phyloP scores from a whole-genome alignment of 2,888 invertebrate genomes.

The Rhorus exstirpatorius region DNA sequence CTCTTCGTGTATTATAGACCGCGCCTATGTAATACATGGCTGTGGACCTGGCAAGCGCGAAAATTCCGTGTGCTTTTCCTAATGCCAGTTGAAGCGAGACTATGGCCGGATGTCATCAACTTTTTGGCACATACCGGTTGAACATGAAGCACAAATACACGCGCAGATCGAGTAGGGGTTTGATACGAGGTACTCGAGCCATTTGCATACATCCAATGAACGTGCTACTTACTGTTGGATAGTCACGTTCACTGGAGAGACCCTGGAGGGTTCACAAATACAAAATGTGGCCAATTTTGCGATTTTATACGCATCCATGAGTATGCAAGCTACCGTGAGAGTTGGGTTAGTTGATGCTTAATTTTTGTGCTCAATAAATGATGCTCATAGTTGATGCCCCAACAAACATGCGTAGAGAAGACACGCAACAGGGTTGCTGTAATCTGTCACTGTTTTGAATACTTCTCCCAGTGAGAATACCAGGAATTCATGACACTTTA shows the following conservation, averaged over 20 bases:
- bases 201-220: too few species aligned
- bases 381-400: too few species aligned
- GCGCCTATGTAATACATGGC: not conserved
- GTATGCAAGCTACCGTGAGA: not conserved
- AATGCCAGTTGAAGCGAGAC: not conserved
- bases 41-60: not conserved
- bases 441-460: not conserved
- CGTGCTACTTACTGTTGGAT: too few species aligned
- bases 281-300: too few species aligned
- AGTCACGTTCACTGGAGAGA: too few species aligned
- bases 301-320: not conserved
- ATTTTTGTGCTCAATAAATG: too few species aligned
- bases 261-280: too few species aligned
- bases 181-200: too few species aligned
- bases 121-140: not conserved
- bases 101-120: not conserved
- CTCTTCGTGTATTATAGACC: not conserved
- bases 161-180: too few species aligned
- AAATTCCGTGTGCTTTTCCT: not conserved
- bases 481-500: constrained; percentile 21
- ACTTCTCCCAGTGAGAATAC: not conserved
- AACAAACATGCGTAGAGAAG: too few species aligned
- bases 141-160: too few species aligned
- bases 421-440: not conserved
- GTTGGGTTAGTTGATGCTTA: not conserved